Percentiles rank a stretch among this genome's conserved stretches.
These are phyloP conservation scores for Pithys albifrons DNA, from an alignment of 2,113 vertebrate species.

Conservation along the genomic window DNA sequence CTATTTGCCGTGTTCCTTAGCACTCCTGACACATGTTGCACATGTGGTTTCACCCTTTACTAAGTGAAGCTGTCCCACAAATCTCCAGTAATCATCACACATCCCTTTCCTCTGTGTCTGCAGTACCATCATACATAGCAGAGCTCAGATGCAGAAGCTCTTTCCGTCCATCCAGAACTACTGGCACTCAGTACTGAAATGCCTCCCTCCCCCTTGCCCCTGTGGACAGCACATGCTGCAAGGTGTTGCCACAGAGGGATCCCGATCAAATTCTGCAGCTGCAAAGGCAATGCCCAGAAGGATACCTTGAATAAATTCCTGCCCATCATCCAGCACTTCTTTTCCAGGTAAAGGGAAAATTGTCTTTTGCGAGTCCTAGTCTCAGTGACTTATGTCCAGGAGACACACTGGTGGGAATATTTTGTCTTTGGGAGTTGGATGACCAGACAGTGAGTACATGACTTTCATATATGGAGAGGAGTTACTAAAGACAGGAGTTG, in stretches of 20 bases:
- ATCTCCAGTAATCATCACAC: accelerated
- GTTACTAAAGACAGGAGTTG: not conserved
- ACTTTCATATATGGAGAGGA: not conserved
- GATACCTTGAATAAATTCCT: not conserved
- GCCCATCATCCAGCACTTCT: not conserved
- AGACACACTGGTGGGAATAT: not conserved
- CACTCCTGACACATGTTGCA: too few relatives aligned
- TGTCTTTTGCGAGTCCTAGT: not conserved
- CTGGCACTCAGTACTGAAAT: not conserved
- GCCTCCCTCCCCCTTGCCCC: accelerated
- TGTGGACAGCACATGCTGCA: not conserved
- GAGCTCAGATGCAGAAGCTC: not conserved
- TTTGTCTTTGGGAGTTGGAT: not conserved
- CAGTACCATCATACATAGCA: accelerated
- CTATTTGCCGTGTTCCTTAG: not conserved
- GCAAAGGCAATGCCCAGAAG: not conserved
- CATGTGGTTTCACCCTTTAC: not conserved
- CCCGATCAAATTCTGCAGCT: not conserved
- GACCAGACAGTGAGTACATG: not conserved
- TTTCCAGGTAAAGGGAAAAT: not conserved
- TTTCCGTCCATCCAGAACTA: not conserved
- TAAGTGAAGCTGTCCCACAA: not conserved
- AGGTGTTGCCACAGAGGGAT: not conserved
- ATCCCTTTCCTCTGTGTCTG: accelerated
- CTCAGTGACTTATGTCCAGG: not conserved